Evolutionary conservation across 1,140 invertebrate genomes (phyloP), one percentile per base, ranked within the genome.

Genomic region (Drosophila mauritiana): DNA sequence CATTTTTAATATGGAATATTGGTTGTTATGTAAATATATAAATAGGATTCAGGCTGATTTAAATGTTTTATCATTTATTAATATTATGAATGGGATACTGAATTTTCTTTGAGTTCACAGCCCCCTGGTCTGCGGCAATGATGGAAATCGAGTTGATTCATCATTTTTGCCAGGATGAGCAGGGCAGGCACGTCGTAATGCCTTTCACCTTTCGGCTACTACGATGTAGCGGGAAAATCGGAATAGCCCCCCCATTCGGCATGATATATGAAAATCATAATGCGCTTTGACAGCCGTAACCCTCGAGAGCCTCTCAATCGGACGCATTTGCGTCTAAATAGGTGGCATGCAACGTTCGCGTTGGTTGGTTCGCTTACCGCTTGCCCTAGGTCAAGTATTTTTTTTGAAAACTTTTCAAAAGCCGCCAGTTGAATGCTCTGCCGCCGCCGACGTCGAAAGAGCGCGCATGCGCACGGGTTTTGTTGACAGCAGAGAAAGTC

Each of bases 191-290:
- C 40, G 49, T 55, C 40, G 69, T 68, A 48, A 70, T 70, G 40
- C 51, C 65, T 49, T 57, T 70, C 64, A 70, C 68, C 68, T 57
- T 70, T 42, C 27, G 34, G 36, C 68, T 36, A 27, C 48, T 45
- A 36, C 15, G 48, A 51, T 53, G 37, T 48, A 22, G 36, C 54
- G 57, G 72, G 43, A 65, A 65, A 73, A 65, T 75, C 43, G 59
- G 64, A 56, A 63, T 63, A 68, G 63, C 54, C 70, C 70, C 62
- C 67, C 49, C 55, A 79, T 83, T 79, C 59, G 68, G 61, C 61
- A 79, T 83, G 80, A 83, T 76, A 84, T 83, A 83, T 83, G 80
- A 79, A 83, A 83, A 83, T 84, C 72, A 68, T 83, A 83, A 83
- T 83, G 58, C 70, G 75, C 75, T 79, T 84, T 83, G 80, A 83